Percentiles rank a stretch among this genome's conserved stretches.
Conservation (phyloP, 1,140 invertebrate species). For the Tetragnatha versicolor region DNA sequence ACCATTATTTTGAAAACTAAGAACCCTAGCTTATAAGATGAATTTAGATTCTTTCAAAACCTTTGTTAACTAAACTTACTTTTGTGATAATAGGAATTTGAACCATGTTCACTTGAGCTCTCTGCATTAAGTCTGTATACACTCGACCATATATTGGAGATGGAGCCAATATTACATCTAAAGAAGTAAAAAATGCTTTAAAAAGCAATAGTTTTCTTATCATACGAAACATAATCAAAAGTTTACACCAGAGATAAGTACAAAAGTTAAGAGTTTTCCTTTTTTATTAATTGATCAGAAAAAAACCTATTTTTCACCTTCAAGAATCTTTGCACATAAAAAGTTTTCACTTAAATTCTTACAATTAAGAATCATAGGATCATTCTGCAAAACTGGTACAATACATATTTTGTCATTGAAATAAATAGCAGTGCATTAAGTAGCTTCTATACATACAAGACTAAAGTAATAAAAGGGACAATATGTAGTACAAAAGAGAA, state of each 20-base stretch:
- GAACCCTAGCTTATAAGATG: background rate
- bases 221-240: background rate
- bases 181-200: background rate
- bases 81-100: constrained; percentile 35
- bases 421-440: background rate
- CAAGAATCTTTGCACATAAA: background rate
- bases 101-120: constrained; percentile 9
- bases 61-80: background rate
- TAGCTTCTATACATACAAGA: background rate
- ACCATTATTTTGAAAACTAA: background rate
- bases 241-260: background rate
- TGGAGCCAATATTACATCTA: constrained; percentile 29
- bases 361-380: too few species aligned
- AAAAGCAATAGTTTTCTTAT: background rate
- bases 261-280: background rate
- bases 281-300: background rate
- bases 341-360: too few species aligned
- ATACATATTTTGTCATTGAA: background rate
- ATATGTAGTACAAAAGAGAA: background rate
- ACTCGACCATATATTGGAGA: constrained; percentile 35
- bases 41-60: background rate
- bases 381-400: background rate
- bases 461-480: background rate
- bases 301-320: background rate
- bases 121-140: constrained; percentile 10